Conservation (phyloP, 2,888 invertebrate genomes). For the Papilio gigon region DNA sequence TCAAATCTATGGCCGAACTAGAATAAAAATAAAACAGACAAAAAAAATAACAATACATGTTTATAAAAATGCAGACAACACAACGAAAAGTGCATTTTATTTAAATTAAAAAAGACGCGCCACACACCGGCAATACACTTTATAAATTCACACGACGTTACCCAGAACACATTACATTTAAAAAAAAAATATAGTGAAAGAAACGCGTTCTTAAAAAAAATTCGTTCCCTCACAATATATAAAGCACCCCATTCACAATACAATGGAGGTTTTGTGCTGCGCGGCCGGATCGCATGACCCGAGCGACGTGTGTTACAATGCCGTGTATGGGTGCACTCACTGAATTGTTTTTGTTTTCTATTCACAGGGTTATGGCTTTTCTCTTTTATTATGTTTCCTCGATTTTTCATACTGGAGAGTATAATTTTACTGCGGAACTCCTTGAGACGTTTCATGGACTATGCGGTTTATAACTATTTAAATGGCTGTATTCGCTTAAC, state of each 20-base stretch:
- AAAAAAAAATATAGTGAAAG: slow-evolving; percentile 62
- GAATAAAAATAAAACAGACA: slow-evolving; percentile 37
- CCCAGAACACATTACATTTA: slow-evolving; percentile 64
- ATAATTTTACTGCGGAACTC: slow-evolving; percentile 53
- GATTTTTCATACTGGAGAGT: slow-evolving; percentile 57
- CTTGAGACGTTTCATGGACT: slow-evolving; percentile 54
- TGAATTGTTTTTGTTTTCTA: slow-evolving; percentile 76
- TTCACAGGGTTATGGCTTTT: slow-evolving; percentile 53
- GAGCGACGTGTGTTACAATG: slow-evolving; percentile 66
- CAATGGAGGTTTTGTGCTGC: slow-evolving; percentile 74
- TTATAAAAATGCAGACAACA: slow-evolving; percentile 46
- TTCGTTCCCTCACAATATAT: slow-evolving; percentile 72
- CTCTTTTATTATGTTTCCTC: slow-evolving; percentile 56
- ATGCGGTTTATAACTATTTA: slow-evolving; percentile 36
- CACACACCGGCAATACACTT: slow-evolving; percentile 71
- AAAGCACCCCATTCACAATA: slow-evolving; percentile 75
- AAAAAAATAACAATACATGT: slow-evolving; percentile 48
- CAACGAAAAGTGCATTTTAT: slow-evolving; percentile 63
- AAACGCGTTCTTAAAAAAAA: slow-evolving; percentile 76
- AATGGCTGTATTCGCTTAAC: slow-evolving; percentile 42
- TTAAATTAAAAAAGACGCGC: slow-evolving; percentile 67
- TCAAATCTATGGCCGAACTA: slow-evolving; percentile 9
- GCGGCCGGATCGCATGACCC: slow-evolving; percentile 61
- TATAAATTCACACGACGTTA: slow-evolving; percentile 69
- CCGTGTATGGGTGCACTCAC: slow-evolving; percentile 72